Conservation (phyloP, 2,113 vertebrate genomes). For the Sander vitreus region DNA sequence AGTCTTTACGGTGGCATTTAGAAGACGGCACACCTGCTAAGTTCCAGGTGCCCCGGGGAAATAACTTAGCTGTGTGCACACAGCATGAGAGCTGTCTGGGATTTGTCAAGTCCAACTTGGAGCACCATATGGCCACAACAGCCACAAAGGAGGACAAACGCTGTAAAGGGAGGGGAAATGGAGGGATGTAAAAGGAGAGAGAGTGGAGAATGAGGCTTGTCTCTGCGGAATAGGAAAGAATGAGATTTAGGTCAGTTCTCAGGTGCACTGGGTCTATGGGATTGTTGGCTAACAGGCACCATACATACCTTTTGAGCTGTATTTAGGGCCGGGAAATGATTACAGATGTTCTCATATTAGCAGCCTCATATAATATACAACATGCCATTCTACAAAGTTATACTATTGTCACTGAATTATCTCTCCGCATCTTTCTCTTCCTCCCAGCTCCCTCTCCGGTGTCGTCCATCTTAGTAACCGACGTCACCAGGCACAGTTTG, state of each 20-base stretch:
- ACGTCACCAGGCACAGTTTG: conserved; percentile 95
- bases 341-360: neutral
- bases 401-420: neutral
- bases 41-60: conserved; percentile 70
- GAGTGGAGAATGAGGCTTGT: conserved; percentile 29
- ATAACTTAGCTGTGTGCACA: conserved; percentile 68
- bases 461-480: conserved; percentile 93
- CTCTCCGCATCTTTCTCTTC: conserved; percentile 12
- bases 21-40: conserved; percentile 74
- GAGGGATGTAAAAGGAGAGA: conserved; percentile 36
- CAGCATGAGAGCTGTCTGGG: conserved; percentile 65
- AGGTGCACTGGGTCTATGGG: conserved; percentile 51
- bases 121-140: conserved; percentile 73
- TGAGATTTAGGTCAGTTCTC: conserved; percentile 63
- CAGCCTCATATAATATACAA: neutral
- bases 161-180: conserved; percentile 17
- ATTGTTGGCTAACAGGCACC: conserved; percentile 44
- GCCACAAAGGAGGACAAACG: conserved; percentile 51
- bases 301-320: neutral
- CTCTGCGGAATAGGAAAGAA: conserved; percentile 40
- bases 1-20: conserved; percentile 67
- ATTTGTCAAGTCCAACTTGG: conserved; percentile 74
- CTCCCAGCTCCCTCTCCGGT: conserved; percentile 93
- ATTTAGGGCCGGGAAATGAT: neutral
- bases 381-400: neutral